These are phyloP conservation scores for Hoplostethus mediterraneus DNA, from an alignment of 2,797 vertebrate species.

Conservation along the genomic window DNA sequence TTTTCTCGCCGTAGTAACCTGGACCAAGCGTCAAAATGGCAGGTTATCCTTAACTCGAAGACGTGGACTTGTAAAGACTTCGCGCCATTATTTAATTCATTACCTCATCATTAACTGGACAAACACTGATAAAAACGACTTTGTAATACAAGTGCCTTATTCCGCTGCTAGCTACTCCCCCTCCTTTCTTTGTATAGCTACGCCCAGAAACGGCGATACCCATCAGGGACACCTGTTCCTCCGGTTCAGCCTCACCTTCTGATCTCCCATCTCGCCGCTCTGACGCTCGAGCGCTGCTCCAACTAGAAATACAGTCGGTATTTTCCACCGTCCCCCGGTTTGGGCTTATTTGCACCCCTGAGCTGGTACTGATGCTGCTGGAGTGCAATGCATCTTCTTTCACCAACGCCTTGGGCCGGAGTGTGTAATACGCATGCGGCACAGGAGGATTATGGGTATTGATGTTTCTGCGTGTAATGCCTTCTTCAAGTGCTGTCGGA, in stretches of 20 bases:
- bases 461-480: conserved; percentile 53
- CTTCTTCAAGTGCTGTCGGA: conserved; percentile 46
- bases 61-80: neutral
- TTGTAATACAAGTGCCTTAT: conserved; percentile 9
- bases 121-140: neutral
- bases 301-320: conserved; percentile 47
- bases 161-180: conserved; percentile 26
- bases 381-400: conserved; percentile 80
- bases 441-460: conserved; percentile 74
- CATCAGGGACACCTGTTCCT: conserved; percentile 71
- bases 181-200: conserved; percentile 78
- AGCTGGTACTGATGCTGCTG: conserved; percentile 86
- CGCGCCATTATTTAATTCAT: conserved; percentile 9
- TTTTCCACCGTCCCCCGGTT: conserved; percentile 37
- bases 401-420: conserved; percentile 78
- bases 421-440: conserved; percentile 72
- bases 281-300: conserved; percentile 49
- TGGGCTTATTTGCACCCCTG: conserved; percentile 49
- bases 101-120: neutral
- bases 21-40: neutral
- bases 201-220: conserved; percentile 67
- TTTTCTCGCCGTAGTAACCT: neutral
- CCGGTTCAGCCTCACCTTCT: conserved; percentile 81
- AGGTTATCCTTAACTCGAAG: conserved; percentile 6
- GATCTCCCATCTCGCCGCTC: conserved; percentile 82